phyloP scores from a whole-genome alignment of 2,888 invertebrate species.

The Cheiracanthium punctorium region DNA sequence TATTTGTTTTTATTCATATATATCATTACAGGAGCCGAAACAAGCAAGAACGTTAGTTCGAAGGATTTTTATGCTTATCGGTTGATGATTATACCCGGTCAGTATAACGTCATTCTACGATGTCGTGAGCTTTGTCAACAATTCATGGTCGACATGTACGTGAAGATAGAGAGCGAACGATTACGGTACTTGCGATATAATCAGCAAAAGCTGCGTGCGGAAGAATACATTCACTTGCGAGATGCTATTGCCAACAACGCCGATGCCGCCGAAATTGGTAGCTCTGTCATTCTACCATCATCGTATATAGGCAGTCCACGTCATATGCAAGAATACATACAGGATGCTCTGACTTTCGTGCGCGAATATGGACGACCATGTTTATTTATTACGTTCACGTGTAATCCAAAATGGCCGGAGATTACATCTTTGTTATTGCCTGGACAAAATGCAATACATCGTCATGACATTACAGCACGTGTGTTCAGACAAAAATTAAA shows the following conservation, averaged over 20 bases:
- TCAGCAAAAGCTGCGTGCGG: too few species aligned
- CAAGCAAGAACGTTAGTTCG: too few species aligned
- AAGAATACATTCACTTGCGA: not conserved
- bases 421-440: slow-evolving; percentile 66
- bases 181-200: too few species aligned
- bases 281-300: slow-evolving; percentile 11
- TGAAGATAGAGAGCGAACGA: too few species aligned
- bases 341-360: slow-evolving; percentile 73
- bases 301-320: slow-evolving; percentile 3
- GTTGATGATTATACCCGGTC: too few species aligned
- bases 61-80: too few species aligned
- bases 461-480: slow-evolving; percentile 18
- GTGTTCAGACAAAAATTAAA: slow-evolving; percentile 33
- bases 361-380: slow-evolving; percentile 73
- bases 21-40: too few species aligned
- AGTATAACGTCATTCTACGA: too few species aligned
- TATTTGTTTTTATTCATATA: too few species aligned
- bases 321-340: slow-evolving; percentile 71
- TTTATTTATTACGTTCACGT: slow-evolving; percentile 74
- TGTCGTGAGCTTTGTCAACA: too few species aligned
- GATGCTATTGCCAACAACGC: slow-evolving; percentile 21
- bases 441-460: slow-evolving; percentile 23
- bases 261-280: slow-evolving; percentile 36
- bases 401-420: slow-evolving; percentile 74
- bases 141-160: too few species aligned